These are phyloP conservation scores for Zelostemma sp. DNA, from an alignment of 1,140 invertebrate genomes.

Conservation along the genomic window DNA sequence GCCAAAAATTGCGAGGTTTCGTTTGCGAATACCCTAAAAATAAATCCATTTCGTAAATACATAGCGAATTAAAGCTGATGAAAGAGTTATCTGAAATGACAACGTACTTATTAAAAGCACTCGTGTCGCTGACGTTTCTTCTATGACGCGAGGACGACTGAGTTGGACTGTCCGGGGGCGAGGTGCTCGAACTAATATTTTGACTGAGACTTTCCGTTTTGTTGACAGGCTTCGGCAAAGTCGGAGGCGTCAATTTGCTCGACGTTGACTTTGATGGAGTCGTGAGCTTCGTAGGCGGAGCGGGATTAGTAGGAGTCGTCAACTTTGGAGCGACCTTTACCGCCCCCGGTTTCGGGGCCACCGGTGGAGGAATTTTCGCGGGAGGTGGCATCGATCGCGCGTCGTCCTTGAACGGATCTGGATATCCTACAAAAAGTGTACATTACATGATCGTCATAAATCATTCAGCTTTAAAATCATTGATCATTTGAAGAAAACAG, in stretches of 20 bases:
- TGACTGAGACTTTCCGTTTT: conserved; percentile 67
- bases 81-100: conserved; percentile 1
- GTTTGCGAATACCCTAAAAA: conserved; percentile 78
- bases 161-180: conserved; percentile 66
- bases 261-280: conserved; percentile 52
- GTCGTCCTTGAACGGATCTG: conserved; percentile 69
- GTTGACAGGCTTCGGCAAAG: conserved; percentile 70
- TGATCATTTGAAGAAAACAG: no score
- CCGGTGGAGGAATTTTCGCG: conserved; percentile 63
- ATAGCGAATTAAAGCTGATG: no score
- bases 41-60: conserved; percentile 16
- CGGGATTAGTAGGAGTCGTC: conserved; percentile 53
- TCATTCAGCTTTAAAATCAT: no score
- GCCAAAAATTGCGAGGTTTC: conserved; percentile 83
- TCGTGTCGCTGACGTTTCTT: conserved; percentile 89
- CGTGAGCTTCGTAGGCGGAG: conserved; percentile 51
- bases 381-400: conserved; percentile 59
- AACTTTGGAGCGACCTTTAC: conserved; percentile 57
- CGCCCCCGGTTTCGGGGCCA: conserved; percentile 58
- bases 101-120: conserved; percentile 85
- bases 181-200: conserved; percentile 64
- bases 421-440: conserved; percentile 58
- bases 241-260: conserved; percentile 63
- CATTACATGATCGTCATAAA: no score
- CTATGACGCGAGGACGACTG: conserved; percentile 74